A percentile compares a stretch with the other conserved stretches of the same genome.
Conservation (phyloP, 2,113 vertebrate species). For the Periophthalmus modestus region DNA sequence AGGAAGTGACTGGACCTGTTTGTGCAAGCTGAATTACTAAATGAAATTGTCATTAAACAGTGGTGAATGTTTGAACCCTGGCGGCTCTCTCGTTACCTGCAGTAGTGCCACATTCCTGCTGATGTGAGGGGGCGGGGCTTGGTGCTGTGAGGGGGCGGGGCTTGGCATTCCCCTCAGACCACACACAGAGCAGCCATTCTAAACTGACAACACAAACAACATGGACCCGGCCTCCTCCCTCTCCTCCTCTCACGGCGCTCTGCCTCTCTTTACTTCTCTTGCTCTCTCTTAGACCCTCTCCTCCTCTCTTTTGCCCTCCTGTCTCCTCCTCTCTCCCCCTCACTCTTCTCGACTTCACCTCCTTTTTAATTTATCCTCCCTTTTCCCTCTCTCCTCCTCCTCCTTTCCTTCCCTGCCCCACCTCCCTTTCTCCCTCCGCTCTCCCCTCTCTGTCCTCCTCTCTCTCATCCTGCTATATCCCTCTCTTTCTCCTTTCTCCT, state of each 20-base stretch:
- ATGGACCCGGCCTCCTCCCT: slow-evolving; percentile 27
- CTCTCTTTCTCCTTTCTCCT: too few relatives aligned
- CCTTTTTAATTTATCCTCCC: too few relatives aligned
- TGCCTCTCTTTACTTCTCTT: neutral
- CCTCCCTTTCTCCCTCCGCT: neutral
- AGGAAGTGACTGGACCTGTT: too few relatives aligned
- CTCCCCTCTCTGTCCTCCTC: too few relatives aligned
- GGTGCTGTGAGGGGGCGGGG: slow-evolving; percentile 18
- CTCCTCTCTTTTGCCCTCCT: neutral
- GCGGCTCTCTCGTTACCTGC: too few relatives aligned
- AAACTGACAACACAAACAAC: slow-evolving; percentile 67
- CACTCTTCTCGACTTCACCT: too few relatives aligned
- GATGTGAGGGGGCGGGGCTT: neutral
- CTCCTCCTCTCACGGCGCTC: neutral
- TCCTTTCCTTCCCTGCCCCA: neutral
- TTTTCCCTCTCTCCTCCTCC: too few relatives aligned
- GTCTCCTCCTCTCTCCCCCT: too few relatives aligned
- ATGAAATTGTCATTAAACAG: too few relatives aligned
- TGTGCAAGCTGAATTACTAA: too few relatives aligned
- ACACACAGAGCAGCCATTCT: slow-evolving; percentile 56
- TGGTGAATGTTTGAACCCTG: too few relatives aligned
- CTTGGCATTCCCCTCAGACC: slow-evolving; percentile 64
- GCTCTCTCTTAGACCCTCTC: neutral
- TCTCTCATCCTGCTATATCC: neutral
- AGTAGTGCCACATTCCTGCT: slow-evolving; percentile 29